Percentiles rank a stretch among this genome's conserved stretches.
Conservation (phyloP, 2,113 vertebrate species). For the Suncus etruscus region DNA sequence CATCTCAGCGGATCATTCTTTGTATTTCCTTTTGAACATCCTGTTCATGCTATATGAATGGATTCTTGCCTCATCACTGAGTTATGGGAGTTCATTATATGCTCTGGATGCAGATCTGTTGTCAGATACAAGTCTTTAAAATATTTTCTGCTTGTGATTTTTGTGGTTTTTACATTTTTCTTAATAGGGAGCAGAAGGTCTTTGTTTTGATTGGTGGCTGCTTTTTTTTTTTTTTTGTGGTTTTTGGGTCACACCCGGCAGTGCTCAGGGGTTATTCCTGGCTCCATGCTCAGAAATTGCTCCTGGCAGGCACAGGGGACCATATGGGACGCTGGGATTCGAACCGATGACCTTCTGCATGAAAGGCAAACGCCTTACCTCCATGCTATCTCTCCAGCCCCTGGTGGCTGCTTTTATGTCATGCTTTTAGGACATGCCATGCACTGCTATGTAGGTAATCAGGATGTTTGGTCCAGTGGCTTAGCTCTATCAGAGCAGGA, state of each 20-base stretch:
- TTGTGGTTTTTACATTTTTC: not conserved
- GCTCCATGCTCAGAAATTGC: too few relatives aligned
- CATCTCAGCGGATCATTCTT: not conserved
- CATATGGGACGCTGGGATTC: too few relatives aligned
- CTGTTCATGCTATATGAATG: not conserved
- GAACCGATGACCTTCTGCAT: too few relatives aligned
- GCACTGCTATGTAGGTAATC: accelerated
- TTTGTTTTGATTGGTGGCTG: not conserved
- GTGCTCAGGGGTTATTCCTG: too few relatives aligned
- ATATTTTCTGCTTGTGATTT: not conserved
- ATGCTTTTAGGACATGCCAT: not conserved
- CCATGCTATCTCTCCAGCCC: too few relatives aligned
- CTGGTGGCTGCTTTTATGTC: not conserved
- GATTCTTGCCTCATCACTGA: not conserved
- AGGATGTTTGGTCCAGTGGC: too few relatives aligned
- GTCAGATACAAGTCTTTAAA: not conserved
- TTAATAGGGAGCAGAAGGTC: not conserved
- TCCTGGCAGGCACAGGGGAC: too few relatives aligned
- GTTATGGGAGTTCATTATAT: not conserved
- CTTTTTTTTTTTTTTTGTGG: too few relatives aligned
- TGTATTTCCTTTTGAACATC: not conserved
- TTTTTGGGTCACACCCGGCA: too few relatives aligned
- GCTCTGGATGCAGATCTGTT: not conserved
- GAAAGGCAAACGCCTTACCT: too few relatives aligned
- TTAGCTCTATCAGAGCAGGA: not conserved